Conservation (phyloP, 2,888 invertebrate species). For the Alsophila aescularia region DNA sequence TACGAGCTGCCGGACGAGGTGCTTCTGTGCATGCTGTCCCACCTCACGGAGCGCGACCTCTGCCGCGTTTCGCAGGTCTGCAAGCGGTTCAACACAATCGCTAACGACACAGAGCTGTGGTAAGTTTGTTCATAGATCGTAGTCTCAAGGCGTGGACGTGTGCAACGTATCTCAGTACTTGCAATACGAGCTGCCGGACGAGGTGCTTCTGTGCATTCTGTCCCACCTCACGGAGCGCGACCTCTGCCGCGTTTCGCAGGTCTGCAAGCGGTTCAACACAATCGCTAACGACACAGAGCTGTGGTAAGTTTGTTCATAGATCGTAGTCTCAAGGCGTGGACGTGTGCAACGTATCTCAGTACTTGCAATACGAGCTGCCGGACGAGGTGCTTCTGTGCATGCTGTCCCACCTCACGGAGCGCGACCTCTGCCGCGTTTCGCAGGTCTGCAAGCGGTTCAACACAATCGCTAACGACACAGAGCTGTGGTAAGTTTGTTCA, state of each 20-base stretch:
- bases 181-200: constrained; percentile 93
- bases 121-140: constrained; percentile 56
- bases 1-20: constrained; percentile 97
- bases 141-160: constrained; percentile 49
- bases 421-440: constrained; percentile 96
- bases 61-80: constrained; percentile 97
- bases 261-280: constrained; percentile 97
- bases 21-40: constrained; percentile 97
- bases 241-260: constrained; percentile 96
- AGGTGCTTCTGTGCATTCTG: constrained; percentile 97
- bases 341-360: constrained; percentile 30
- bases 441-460: constrained; percentile 98
- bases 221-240: constrained; percentile 98
- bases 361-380: constrained; percentile 87
- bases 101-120: constrained; percentile 96
- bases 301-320: constrained; percentile 85
- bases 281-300: constrained; percentile 95
- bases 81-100: constrained; percentile 96
- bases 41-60: constrained; percentile 96
- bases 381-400: constrained; percentile 98
- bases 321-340: constrained; percentile 48
- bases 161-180: constrained; percentile 29
- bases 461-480: constrained; percentile 94
- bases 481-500: constrained; percentile 88
- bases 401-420: constrained; percentile 97